A percentile compares a stretch with the other conserved stretches of the same genome.
phyloP scores from a whole-genome alignment of 1,140 invertebrate species.

The Dryas iulia region DNA sequence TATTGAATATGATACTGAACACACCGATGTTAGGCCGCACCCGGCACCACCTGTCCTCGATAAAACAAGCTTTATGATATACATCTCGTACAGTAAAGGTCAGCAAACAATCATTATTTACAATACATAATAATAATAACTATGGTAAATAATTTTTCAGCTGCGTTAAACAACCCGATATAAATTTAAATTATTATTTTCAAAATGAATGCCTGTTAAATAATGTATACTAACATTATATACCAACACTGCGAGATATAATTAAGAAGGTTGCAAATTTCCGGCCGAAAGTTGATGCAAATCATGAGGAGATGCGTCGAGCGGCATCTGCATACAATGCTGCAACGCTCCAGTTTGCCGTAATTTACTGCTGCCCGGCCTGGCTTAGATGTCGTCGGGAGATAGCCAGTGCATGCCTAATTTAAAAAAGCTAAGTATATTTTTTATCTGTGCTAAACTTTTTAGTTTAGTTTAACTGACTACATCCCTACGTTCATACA shows the following conservation, averaged over 20 bases:
- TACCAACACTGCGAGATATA: conserved; percentile 18
- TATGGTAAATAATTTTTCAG: neutral
- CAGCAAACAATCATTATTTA: neutral
- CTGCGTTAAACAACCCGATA: neutral
- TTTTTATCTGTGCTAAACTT: conserved; percentile 22
- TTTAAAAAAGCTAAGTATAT: conserved; percentile 54
- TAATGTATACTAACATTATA: neutral
- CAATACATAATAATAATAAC: neutral
- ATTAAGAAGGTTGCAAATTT: conserved; percentile 49
- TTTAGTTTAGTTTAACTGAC: neutral
- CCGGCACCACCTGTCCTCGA: conserved; percentile 39
- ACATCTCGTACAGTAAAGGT: conserved; percentile 7
- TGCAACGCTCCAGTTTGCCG: conserved; percentile 56
- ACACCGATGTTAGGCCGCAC: conserved; percentile 24
- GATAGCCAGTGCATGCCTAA: conserved; percentile 65
- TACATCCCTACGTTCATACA: neutral
- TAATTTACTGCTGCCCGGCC: conserved; percentile 59
- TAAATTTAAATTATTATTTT: neutral
- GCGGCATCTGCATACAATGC: conserved; percentile 71
- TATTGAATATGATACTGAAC: conserved; percentile 60
- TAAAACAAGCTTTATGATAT: conserved; percentile 9
- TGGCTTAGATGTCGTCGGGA: conserved; percentile 61
- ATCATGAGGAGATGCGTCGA: conserved; percentile 46
- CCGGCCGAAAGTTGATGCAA: conserved; percentile 69
- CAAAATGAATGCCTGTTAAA: neutral